These are phyloP conservation scores for Periphyllus acericola DNA, from an alignment of 2,888 invertebrate species.

Conservation along the genomic window DNA sequence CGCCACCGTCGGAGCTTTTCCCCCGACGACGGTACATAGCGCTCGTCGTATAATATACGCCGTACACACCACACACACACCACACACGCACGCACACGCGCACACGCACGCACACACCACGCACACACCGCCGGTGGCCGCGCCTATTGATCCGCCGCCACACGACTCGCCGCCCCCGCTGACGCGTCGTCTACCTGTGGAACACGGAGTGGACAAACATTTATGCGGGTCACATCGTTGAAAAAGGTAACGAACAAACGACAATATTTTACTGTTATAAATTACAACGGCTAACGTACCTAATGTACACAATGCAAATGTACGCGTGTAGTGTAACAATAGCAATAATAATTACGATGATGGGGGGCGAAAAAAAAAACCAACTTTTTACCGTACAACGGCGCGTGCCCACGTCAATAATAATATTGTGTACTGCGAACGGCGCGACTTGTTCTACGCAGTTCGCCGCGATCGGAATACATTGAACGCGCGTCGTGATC, in stretches of 20 bases:
- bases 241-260: conserved; percentile 44
- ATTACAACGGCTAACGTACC: no score
- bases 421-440: no score
- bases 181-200: conserved; percentile 59
- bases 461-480: no score
- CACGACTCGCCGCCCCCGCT: conserved; percentile 34
- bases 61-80: not conserved
- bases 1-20: not conserved
- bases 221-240: conserved; percentile 56
- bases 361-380: no score
- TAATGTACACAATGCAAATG: no score
- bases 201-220: conserved; percentile 45
- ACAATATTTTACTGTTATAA: no score
- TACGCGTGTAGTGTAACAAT: no score
- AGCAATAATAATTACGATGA: no score
- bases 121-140: conserved; percentile 9
- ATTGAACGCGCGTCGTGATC: no score
- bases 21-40: not conserved
- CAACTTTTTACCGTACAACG: no score
- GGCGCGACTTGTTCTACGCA: no score
- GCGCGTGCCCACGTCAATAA: no score
- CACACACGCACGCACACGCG: not conserved
- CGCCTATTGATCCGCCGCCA: conserved; percentile 31
- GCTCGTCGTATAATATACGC: not conserved
- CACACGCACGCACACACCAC: not conserved